Conservation (phyloP, 1,140 invertebrate genomes). For the Bombus superbus region DNA sequence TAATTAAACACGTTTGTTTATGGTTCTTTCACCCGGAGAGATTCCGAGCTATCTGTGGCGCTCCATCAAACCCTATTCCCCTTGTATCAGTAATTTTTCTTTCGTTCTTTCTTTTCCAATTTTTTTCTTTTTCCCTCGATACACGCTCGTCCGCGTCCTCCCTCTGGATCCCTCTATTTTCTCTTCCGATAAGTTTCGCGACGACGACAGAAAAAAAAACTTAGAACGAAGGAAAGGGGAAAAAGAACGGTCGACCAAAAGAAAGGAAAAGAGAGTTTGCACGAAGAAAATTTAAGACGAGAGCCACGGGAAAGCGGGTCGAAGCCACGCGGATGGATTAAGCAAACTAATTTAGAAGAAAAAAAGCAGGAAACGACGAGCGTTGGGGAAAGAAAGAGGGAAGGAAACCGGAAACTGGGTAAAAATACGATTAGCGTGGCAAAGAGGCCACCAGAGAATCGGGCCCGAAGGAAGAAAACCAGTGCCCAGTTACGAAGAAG, state of each 20-base stretch:
- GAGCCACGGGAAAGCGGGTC: neutral
- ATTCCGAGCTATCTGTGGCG: too few relatives aligned
- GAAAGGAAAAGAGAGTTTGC: neutral
- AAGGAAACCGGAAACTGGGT: neutral
- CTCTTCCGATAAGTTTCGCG: conserved; percentile 1
- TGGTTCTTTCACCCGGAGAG: neutral
- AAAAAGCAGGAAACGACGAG: neutral
- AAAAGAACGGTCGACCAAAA: neutral
- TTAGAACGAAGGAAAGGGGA: neutral
- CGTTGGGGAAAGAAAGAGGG: too few relatives aligned
- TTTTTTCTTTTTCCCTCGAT: neutral
- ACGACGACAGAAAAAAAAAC: neutral
- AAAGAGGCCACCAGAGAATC: neutral
- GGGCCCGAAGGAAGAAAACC: neutral
- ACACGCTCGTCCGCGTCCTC: neutral
- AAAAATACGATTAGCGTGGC: conserved; percentile 34
- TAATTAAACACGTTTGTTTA: conserved; percentile 7
- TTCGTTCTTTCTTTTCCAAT: too few relatives aligned
- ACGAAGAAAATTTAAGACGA: neutral
- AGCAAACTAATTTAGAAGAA: conserved; percentile 45
- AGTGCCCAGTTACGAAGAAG: neutral
- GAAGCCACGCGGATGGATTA: conserved; percentile 36
- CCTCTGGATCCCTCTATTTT: neutral
- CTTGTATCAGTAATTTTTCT: neutral
- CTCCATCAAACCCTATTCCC: neutral